Base-by-base conservation (phyloP, 2,113 vertebrate genomes). In the Lampris incognitus region DNA sequence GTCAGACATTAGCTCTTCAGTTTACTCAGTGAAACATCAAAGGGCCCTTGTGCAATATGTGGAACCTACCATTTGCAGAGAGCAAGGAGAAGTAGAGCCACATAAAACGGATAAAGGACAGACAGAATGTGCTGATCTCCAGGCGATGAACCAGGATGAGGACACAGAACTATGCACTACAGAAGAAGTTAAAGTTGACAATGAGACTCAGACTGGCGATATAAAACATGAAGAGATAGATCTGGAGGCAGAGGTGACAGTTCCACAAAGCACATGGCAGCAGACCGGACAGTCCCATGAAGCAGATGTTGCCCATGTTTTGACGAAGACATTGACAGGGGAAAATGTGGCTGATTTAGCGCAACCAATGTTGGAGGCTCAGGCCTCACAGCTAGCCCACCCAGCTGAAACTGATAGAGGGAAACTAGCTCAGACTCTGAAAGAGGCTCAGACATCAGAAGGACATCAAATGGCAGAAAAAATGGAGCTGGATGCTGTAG, bases 81-180 rank as follows among this genome's bases (percentile, higher is more conserved):
- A 74, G 0, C 0, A 56, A 9, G 49, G 2, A 4, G 56, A n/a
- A 4, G 0, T 0, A 0, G 50, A 68, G 61, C 57, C 57, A 0
- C 2, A 1, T 62, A 11, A 60, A 0, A 62, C 42, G n/a, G 42
- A 6, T 10, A 10, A 2, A 37, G 5, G 58, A 7, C 9, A 5
- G 9, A 5, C 5, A 44, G n/a, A 1, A 65, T 64, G 58, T 41
- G 2, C 1, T 8, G 3, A 38, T 9, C 1, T 39, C 51, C 51
- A 6, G 9, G 9, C 51, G 11, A 3, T 52, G 9, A 52, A 52
- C 9, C 9, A 11, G 9, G 9, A 44, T 50, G 9, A 65, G 38
- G 48, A 66, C 0, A 0, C 36, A 37, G 68, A 60, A 4, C 38
- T 2, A 52, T 10, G 36, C 10, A 6, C 2, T 1, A 38, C 1